Conservation (phyloP, 37 sponge, comb jelly and placozoan species). For the Geodia barretti region DNA sequence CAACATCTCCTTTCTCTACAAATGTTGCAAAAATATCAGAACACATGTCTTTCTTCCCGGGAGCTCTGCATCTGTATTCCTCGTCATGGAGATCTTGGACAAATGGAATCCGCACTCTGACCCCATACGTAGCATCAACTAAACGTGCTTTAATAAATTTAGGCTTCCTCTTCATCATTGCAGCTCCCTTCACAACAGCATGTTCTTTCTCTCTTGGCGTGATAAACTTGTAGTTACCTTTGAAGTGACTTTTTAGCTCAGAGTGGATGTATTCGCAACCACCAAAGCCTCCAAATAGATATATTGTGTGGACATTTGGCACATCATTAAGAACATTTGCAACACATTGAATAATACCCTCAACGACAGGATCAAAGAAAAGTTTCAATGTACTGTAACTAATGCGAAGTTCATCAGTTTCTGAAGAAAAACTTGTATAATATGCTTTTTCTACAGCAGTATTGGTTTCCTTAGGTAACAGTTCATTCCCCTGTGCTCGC, state of each 20-base stretch:
- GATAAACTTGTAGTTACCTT: constrained; percentile 9
- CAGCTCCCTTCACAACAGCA: constrained; percentile 40
- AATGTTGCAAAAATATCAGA: constrained; percentile 20
- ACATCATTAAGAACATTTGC: constrained; percentile 1
- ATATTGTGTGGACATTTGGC: constrained; percentile 13
- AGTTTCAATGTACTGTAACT: background rate
- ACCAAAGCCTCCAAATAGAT: constrained; percentile 56
- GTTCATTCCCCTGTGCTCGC: too few relatives aligned
- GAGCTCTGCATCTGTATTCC: background rate
- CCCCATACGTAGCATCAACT: constrained; percentile 56
- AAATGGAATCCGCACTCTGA: constrained; percentile 9
- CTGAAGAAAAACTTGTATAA: too few relatives aligned
- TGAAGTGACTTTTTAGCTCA: constrained; percentile 3
- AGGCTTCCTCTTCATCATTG: constrained; percentile 17
- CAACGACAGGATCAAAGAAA: constrained; percentile 24
- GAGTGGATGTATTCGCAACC: constrained; percentile 31
- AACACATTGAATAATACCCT: constrained; percentile 22
- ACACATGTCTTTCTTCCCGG: constrained; percentile 3
- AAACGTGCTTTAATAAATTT: constrained; percentile 19
- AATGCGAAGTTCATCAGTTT: too few relatives aligned
- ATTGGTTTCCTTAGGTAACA: too few relatives aligned
- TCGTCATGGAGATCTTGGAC: constrained; percentile 8
- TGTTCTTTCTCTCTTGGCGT: constrained; percentile 22
- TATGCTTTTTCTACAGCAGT: too few relatives aligned
- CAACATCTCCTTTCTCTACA: constrained; percentile 35